Evolutionary conservation across 2,113 vertebrate species (phyloP), one percentile per base, ranked within the genome.

Genomic region (Noturus placidus): DNA sequence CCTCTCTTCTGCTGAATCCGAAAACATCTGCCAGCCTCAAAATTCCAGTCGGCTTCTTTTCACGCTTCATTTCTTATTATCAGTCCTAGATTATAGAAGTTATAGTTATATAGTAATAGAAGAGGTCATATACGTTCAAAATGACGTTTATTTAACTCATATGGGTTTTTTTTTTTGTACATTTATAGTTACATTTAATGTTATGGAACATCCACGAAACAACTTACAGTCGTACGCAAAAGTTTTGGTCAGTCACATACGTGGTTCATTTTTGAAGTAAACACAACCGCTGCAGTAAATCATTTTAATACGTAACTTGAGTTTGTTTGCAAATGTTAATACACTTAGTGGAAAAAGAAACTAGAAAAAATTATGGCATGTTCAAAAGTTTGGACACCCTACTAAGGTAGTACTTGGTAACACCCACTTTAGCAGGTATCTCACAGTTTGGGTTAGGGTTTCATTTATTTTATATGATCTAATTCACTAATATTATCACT

Each of bases 11-110:
- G 11, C 52, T 65, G 35, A 82, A 70, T 78, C 61, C 50, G 25
- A 76, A 80, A 84, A 85, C 82, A 85, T 79, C 25, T 57, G 3
- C 35, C 2, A 82, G 80, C 59, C 86, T 87, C 82, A 77, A 80
- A 79, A 50, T 50, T 57, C 78, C 50, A 19, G 14, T 57, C 52
- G 17, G 5, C 1, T 59, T 59, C 8, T 35, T 80, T 80, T 80
- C n/a, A 22, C 17, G 0, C 33, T 56, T 54, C 0, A 17, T n/a
- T 33, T 20, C 9, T 33, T 11, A 56, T 0, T 33, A 30, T 80
- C 56, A 22, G 15, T 20, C 33, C 20, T 33, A 38, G 77, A 80
- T 27, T 22, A 50, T 10, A 50, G 8, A 50, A 10, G 46, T 50
- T 50, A 50, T 50, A 50, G 46, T 50, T 50, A 50, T 50, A 10